Evolutionary conservation across 2,113 vertebrate genomes (phyloP), one percentile per base, ranked within the genome.

Genomic region (Oceanites oceanicus): DNA sequence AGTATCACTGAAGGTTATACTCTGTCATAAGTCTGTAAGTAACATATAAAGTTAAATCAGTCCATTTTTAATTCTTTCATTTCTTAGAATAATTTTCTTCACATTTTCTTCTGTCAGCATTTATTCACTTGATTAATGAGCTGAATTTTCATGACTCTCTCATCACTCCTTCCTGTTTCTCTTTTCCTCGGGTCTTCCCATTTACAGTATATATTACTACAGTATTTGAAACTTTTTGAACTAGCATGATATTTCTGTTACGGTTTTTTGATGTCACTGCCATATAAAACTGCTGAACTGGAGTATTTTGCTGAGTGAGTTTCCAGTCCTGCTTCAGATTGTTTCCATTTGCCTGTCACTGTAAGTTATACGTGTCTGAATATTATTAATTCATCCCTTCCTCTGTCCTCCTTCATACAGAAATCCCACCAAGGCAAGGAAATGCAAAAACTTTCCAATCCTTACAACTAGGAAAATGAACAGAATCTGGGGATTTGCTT

Each of bases 281-380:
- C 53, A n/a, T 74, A 68, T 63, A 74, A 76, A 93, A 93, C 36
- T 88, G 49, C 52, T 80, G 86, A 95, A 90, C 14, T 50, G 38
- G n/a, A 66, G 32, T 76, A 49, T 74, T 95, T 92, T 86, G 55
- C 30, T 79, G 55, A 92, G 58, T 67, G 16, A 74, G 7, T 91
- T 89, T 86, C 79, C 73, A 93, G 30, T 75, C 32, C 29, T 95
- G 27, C 36, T 78, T 86, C 65, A 80, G 17, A 80, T 78, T 70
- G 42, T 94, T 96, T 90, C 77, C 52, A 59, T 84, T 94, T 96
- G 36, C 23, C 47, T 88, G 45, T 53, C 79, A 80, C 15, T 80
- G 15, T 82, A 82, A 71, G 77, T 86, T 90, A 65, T 56, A 89
- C 93, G 32, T 74, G 27, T 87, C 67, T 89, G 73, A 81, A 77